Percentiles rank a stretch among this genome's conserved stretches.
phyloP scores from a whole-genome alignment of 30 jellyfish, hydroid and myxozoan genomes.

The Aurelia aurita region DNA sequence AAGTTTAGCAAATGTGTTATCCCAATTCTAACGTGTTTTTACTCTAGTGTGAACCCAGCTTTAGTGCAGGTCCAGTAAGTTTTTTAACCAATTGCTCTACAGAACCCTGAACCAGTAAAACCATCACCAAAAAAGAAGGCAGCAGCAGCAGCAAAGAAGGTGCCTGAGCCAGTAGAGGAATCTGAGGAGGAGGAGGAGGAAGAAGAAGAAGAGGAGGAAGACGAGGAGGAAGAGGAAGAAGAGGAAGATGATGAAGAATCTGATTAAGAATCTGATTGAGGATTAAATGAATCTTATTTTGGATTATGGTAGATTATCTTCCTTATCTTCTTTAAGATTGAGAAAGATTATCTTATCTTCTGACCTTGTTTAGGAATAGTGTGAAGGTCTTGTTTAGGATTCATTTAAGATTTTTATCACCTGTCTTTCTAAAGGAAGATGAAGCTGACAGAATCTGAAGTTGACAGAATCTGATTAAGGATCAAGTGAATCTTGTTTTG shows the following conservation, averaged over 20 bases:
- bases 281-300: neutral
- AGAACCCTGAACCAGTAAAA: slow-evolving; percentile 46
- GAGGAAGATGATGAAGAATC: slow-evolving; percentile 85
- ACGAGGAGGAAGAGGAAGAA: slow-evolving; percentile 94
- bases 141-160: slow-evolving; percentile 53
- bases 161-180: slow-evolving; percentile 69
- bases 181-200: slow-evolving; percentile 81
- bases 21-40: too few relatives aligned
- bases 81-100: too few relatives aligned
- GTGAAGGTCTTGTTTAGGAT: too few relatives aligned
- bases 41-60: too few relatives aligned
- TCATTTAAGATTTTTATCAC: too few relatives aligned
- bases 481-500: neutral
- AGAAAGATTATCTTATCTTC: too few relatives aligned
- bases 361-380: too few relatives aligned
- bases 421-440: slow-evolving; percentile 78
- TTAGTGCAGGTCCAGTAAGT: too few relatives aligned
- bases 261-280: slow-evolving; percentile 65
- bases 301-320: neutral
- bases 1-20: too few relatives aligned
- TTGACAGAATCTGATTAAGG: slow-evolving; percentile 63
- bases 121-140: slow-evolving; percentile 67
- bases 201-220: slow-evolving; percentile 93
- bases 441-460: slow-evolving; percentile 76
- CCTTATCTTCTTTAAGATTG: too few relatives aligned